These are phyloP conservation scores for Actinia equina DNA, from an alignment of 64 coral and sea anemone species.

Conservation along the genomic window DNA sequence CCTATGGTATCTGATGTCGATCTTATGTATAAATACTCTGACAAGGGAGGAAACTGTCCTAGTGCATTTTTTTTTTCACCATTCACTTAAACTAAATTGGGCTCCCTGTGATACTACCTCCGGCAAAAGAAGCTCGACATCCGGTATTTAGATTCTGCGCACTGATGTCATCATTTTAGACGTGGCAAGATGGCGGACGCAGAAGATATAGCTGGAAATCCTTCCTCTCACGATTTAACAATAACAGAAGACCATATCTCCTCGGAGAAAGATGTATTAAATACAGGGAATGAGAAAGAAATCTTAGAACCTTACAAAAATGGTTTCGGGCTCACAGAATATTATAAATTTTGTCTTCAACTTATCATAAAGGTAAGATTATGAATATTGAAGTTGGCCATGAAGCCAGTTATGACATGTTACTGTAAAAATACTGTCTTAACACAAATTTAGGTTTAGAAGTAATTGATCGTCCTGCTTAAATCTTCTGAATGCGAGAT, in stretches of 20 bases:
- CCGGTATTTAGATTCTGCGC: constrained; percentile 25
- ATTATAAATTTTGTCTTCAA: constrained; percentile 88
- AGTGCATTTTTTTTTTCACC: too few species aligned
- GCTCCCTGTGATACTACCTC: too few species aligned
- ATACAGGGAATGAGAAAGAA: background rate
- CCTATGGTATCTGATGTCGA: too few species aligned
- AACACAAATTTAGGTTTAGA: background rate
- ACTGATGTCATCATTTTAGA: constrained; percentile 33
- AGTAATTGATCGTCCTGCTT: background rate
- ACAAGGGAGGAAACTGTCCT: too few species aligned
- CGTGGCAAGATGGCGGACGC: constrained; percentile 96
- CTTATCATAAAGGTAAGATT: constrained; percentile 90
- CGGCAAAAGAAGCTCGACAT: background rate
- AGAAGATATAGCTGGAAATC: constrained; percentile 29
- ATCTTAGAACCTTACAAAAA: constrained; percentile 74
- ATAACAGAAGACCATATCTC: constrained; percentile 76
- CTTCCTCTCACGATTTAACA: constrained; percentile 79
- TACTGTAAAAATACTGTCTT: background rate
- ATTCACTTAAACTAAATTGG: too few species aligned
- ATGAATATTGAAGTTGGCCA: background rate
- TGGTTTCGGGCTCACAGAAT: constrained; percentile 79
- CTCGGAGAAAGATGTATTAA: background rate
- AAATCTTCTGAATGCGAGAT: background rate
- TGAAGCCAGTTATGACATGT: background rate
- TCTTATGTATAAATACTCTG: too few species aligned